phyloP scores from a whole-genome alignment of 2,113 vertebrate species.

The Takifugu flavidus region DNA sequence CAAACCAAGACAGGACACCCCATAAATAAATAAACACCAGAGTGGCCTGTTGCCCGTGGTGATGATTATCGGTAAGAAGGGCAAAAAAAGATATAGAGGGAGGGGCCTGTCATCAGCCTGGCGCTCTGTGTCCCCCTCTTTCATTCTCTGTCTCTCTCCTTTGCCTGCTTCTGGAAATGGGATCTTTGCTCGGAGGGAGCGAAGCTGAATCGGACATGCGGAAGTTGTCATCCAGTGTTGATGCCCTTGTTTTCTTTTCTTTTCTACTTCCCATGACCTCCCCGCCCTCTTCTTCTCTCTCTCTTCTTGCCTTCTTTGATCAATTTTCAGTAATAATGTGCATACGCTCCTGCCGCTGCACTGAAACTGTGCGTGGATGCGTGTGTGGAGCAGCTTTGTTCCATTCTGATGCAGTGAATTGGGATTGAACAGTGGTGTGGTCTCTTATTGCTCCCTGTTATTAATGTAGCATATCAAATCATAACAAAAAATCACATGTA shows the following conservation, averaged over 20 bases:
- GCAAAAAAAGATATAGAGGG: constrained; percentile 16
- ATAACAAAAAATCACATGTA: constrained; percentile 29
- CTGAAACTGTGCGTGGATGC: constrained; percentile 54
- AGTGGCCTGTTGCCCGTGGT: too few species aligned
- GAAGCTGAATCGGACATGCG: constrained; percentile 67
- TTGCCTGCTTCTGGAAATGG: constrained; percentile 48
- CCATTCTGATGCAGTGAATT: constrained; percentile 70
- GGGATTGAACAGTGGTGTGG: constrained; percentile 57
- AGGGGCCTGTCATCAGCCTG: constrained; percentile 51
- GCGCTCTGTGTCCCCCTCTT: constrained; percentile 37
- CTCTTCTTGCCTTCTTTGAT: constrained; percentile 6
- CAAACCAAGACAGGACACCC: neutral
- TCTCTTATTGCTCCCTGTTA: constrained; percentile 67
- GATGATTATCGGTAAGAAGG: neutral
- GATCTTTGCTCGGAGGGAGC: constrained; percentile 69
- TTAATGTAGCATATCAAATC: constrained; percentile 61
- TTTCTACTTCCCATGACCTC: constrained; percentile 33
- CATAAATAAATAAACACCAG: too few species aligned
- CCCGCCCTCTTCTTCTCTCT: constrained; percentile 41
- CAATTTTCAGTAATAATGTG: constrained; percentile 39
- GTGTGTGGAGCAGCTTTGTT: constrained; percentile 53
- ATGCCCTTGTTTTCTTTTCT: constrained; percentile 59
- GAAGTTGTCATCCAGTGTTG: constrained; percentile 73
- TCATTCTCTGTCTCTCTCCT: constrained; percentile 29
- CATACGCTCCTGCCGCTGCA: constrained; percentile 47